Conservation (phyloP, 1,140 invertebrate species). For the Episyrphus balteatus region DNA sequence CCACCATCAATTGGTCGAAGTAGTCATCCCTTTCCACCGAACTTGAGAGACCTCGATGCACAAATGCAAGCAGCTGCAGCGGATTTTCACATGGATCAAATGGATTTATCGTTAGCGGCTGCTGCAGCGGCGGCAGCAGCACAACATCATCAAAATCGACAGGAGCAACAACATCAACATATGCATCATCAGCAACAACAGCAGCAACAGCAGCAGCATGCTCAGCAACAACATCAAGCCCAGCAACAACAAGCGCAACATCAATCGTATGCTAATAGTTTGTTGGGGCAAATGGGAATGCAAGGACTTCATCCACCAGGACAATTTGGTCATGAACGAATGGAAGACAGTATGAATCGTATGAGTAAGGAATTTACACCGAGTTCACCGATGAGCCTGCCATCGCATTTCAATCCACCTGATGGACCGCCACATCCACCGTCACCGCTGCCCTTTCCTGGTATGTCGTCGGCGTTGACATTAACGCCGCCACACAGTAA, state of each 20-base stretch:
- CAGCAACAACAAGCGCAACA: conserved; percentile 15
- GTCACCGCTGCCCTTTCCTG: conserved; percentile 51
- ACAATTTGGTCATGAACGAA: conserved; percentile 42
- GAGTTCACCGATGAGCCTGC: conserved; percentile 32
- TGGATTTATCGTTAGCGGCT: conserved; percentile 33
- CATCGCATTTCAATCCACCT: conserved; percentile 29
- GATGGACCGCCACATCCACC: conserved; percentile 38
- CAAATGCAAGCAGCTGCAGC: conserved; percentile 33
- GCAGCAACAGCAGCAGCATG: conserved; percentile 15
- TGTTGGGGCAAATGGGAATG: conserved; percentile 40
- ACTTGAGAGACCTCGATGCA: conserved; percentile 30
- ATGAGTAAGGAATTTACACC: conserved; percentile 37
- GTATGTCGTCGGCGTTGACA: conserved; percentile 58
- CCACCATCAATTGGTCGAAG: conserved; percentile 13
- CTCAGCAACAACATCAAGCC: not conserved
- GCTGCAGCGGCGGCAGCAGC: conserved; percentile 30
- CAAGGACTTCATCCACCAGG: conserved; percentile 21
- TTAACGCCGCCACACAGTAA: conserved; percentile 66
- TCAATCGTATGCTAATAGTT: conserved; percentile 35
- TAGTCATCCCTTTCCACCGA: conserved; percentile 20
- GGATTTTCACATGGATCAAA: conserved; percentile 34
- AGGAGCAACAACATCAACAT: conserved; percentile 16
- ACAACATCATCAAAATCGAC: conserved; percentile 13
- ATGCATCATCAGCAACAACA: conserved; percentile 28
- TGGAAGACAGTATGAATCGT: conserved; percentile 38